A percentile compares a stretch with the other conserved stretches of the same genome.
phyloP scores from a whole-genome alignment of 2,797 vertebrate species.

The Furcifer pardalis region DNA sequence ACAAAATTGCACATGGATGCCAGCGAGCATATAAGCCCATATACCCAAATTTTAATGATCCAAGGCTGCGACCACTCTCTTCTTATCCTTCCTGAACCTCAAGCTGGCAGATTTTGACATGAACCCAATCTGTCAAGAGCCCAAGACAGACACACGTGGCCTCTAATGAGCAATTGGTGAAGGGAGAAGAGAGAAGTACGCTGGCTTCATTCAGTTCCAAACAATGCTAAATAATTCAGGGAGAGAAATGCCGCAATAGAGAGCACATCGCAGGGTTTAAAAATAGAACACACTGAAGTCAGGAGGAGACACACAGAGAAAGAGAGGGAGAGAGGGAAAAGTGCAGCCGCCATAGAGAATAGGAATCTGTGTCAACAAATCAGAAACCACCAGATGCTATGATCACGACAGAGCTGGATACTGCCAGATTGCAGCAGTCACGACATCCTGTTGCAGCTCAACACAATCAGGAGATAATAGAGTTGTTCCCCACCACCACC shows the following conservation, averaged over 20 bases:
- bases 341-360: constrained; percentile 41
- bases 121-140: constrained; percentile 75
- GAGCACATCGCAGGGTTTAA: constrained; percentile 82
- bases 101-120: constrained; percentile 52
- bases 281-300: constrained; percentile 81
- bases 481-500: neutral
- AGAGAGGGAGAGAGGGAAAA: neutral
- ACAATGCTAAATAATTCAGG: constrained; percentile 80
- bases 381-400: constrained; percentile 25
- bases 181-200: constrained; percentile 47
- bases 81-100: neutral
- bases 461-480: neutral
- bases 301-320: constrained; percentile 26
- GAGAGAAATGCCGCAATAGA: constrained; percentile 81
- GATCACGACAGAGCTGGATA: constrained; percentile 37
- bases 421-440: constrained; percentile 25
- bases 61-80: constrained; percentile 23
- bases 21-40: neutral
- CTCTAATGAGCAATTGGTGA: constrained; percentile 59
- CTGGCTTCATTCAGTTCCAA: constrained; percentile 71
- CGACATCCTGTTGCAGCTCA: constrained; percentile 27
- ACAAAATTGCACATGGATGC: neutral
- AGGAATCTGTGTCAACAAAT: constrained; percentile 51
- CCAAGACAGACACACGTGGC: constrained; percentile 70
- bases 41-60: neutral